Conservation (phyloP, 2,113 vertebrate species). For the Seriola aureovittata region DNA sequence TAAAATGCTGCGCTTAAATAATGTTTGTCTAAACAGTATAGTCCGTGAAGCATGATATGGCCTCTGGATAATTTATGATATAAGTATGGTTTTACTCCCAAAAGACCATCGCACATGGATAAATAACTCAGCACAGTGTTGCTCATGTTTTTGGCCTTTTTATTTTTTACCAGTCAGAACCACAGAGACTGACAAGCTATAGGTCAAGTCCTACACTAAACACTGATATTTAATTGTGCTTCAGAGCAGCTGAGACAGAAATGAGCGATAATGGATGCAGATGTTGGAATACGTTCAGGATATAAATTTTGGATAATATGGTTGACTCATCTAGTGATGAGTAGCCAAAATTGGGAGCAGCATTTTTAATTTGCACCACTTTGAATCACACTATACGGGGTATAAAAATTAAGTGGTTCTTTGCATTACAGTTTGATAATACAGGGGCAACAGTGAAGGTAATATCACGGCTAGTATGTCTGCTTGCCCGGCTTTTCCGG, state of each 20-base stretch:
- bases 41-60: constrained; percentile 14
- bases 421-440: not conserved
- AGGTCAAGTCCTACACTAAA: not conserved
- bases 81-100: constrained; percentile 12
- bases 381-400: too few species aligned
- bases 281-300: not conserved
- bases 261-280: not conserved
- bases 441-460: not conserved
- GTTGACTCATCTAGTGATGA: constrained; percentile 6
- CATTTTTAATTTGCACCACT: not conserved
- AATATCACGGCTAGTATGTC: not conserved
- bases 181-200: not conserved
- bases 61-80: constrained; percentile 4
- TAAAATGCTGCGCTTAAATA: constrained; percentile 27
- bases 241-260: not conserved
- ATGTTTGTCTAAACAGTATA: constrained; percentile 7
- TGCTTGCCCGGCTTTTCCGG: too few species aligned
- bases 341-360: not conserved
- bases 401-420: not conserved
- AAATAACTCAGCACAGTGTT: not conserved
- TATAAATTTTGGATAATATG: not conserved
- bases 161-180: not conserved
- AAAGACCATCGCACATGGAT: constrained; percentile 1
- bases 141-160: not conserved
- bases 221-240: not conserved